Base-by-base conservation (phyloP, 2,113 vertebrate species). In the Oryzias woworae region DNA sequence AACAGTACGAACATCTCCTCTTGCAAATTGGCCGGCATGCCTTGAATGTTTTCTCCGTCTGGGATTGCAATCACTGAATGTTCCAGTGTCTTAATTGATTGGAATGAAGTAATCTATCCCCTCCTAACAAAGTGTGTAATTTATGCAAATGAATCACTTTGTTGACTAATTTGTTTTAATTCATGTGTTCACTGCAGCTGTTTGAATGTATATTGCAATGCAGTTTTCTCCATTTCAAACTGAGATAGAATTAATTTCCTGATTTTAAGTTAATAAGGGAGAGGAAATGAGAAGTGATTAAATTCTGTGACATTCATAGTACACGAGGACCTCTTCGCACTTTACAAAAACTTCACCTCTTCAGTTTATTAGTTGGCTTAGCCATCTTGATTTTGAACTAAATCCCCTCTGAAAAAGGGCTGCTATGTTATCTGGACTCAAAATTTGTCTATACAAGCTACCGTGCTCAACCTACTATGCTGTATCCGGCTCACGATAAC, bases 111-210 rank as follows among this genome's bases (percentile, higher is more conserved):
- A 89, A 89, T 88, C 86, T 87, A 87, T 84, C 80, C 71, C 71
- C 77, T 81, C 47, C 7, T 92, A 92, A 92, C 87, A 76, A 65
- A 77, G 81, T 93, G 89, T 92, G 90, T 92, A 92, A 93, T 93
- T 88, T 92, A 93, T 93, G 92, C 85, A 92, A 91, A 92, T 91
- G 89, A 92, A 69, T 88, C 84, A 89, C 90, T 91, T 91, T 92
- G 88, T 92, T 90, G 83, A 82, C 85, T 91, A 92, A 92, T 92
- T 89, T 90, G 88, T 90, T 90, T 91, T 90, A 89, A 92, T 91
- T 90, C 75, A 82, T 83, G 77, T 77, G 84, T 86, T 88, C 80
- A 88, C 78, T 80, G 75, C 83, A 73, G 80, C 77, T 86, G 82
- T 80, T 81, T 75, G 73, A 85, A 87, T 83, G 79, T 80, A 80